phyloP scores from a whole-genome alignment of 2,113 vertebrate species.

The Loxodonta africana region DNA sequence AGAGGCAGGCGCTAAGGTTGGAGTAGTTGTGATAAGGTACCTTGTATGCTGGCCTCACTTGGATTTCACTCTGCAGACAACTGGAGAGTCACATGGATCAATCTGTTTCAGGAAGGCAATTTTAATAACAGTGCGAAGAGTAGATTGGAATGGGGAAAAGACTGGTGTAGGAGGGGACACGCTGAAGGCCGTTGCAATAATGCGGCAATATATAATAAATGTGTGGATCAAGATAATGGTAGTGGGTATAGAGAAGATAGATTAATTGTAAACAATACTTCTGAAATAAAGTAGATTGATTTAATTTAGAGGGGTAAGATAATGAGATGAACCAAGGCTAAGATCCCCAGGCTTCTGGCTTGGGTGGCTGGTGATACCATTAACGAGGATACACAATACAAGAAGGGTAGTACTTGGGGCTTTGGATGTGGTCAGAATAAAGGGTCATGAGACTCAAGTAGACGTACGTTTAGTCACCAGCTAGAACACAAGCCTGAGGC shows the following conservation, averaged over 20 bases:
- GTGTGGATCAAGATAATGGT: neutral
- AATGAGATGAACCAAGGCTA: neutral
- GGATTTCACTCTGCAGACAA: neutral
- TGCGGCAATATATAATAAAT: neutral
- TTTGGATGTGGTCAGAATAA: neutral
- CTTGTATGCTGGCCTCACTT: neutral
- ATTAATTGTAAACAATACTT: neutral
- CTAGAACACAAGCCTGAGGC: neutral
- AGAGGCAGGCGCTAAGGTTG: neutral
- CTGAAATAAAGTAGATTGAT: neutral
- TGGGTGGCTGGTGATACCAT: too few relatives aligned
- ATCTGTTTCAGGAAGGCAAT: neutral
- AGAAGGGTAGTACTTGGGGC: neutral
- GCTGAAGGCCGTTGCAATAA: neutral
- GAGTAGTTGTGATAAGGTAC: neutral
- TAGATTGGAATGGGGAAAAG: neutral
- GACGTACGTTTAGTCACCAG: neutral
- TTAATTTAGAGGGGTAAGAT: slow-evolving; percentile 19
- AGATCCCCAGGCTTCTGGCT: neutral
- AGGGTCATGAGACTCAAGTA: neutral
- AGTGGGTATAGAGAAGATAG: neutral
- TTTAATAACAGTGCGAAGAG: neutral
- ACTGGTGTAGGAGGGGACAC: neutral
- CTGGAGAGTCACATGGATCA: neutral
- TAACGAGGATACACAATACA: neutral